phyloP scores from a whole-genome alignment of 2,797 vertebrate species.

The Melanotaenia trifasciata region DNA sequence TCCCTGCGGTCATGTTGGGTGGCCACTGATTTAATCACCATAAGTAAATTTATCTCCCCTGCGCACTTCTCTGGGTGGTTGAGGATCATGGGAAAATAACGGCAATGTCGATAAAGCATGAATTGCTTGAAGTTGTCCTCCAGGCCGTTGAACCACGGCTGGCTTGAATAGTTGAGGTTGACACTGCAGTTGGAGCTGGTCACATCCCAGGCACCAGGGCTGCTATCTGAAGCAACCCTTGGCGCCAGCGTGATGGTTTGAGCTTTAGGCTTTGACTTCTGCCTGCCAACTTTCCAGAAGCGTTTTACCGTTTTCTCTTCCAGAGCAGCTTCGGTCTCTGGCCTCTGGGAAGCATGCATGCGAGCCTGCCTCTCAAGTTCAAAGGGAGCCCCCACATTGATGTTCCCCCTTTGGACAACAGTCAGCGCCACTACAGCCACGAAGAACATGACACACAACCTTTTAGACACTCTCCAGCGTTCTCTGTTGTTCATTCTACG shows the following conservation, averaged over 20 bases:
- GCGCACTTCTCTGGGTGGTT: constrained; percentile 94
- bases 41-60: constrained; percentile 85
- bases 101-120: constrained; percentile 92
- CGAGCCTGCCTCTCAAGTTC: constrained; percentile 75
- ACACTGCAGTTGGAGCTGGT: constrained; percentile 88
- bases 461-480: constrained; percentile 87
- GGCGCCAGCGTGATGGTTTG: constrained; percentile 1
- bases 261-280: background rate
- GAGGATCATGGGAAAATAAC: constrained; percentile 92
- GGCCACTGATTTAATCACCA: constrained; percentile 93
- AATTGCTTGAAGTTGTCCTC: constrained; percentile 92
- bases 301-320: constrained; percentile 60
- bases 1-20: constrained; percentile 93
- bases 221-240: constrained; percentile 3
- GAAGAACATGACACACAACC: constrained; percentile 84
- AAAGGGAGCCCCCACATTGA: constrained; percentile 79
- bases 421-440: constrained; percentile 86
- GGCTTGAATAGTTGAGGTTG: constrained; percentile 87
- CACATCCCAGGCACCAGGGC: constrained; percentile 86
- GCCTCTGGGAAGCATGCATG: constrained; percentile 54
- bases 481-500: constrained; percentile 85
- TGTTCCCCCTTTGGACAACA: constrained; percentile 85
- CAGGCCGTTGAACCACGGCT: constrained; percentile 87
- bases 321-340: constrained; percentile 8
- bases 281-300: constrained; percentile 87